Base-by-base conservation (phyloP, 2,888 invertebrate genomes). In the Acronicta psi region DNA sequence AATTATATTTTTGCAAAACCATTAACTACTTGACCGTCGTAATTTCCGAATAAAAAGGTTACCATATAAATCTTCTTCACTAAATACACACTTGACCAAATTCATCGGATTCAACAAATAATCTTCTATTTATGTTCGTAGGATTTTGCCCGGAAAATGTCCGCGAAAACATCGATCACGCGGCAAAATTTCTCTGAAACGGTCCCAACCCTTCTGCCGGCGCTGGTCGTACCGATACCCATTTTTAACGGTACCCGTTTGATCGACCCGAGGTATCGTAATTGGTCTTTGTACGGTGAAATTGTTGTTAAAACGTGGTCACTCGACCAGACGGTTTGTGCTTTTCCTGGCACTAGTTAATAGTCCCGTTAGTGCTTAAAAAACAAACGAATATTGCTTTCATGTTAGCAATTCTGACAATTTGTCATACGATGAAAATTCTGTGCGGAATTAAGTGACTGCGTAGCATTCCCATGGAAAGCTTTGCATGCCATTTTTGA, bases 261-360 rank as follows among this genome's bases (percentile, higher is more conserved):
- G 81, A 81, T 77, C 69, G 79, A 77, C 67, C 61, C 64, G 52
- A 63, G 53, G 74, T 70, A 69, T 64, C 69, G 73, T 84, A 83
- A 83, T 82, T 84, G 83, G 79, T 75, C 79, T 81, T 77, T 83
- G 80, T 77, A 66, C 63, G 72, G 60, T 69, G 64, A 77, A 80
- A 79, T 71, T 80, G 80, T 79, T 83, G 80, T 77, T 77, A 63
- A 79, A 78, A 77, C 79, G 75, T 79, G 73, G 77, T 75, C 73
- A 73, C 73, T 70, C 71, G 63, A 53, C 60, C 59, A 53, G 40
- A 60, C 62, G 59, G 69, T 77, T 75, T 77, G 55, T 77, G 69
- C 65, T 72, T 55, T 60, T 54, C 69, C 63, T 71, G 72, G 62
- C 70, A 70, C 61, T 59, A 58, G 69, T 64, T 71, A 69, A 72